phyloP scores from a whole-genome alignment of 2,797 vertebrate species.

The Acanthurus lineatus region DNA sequence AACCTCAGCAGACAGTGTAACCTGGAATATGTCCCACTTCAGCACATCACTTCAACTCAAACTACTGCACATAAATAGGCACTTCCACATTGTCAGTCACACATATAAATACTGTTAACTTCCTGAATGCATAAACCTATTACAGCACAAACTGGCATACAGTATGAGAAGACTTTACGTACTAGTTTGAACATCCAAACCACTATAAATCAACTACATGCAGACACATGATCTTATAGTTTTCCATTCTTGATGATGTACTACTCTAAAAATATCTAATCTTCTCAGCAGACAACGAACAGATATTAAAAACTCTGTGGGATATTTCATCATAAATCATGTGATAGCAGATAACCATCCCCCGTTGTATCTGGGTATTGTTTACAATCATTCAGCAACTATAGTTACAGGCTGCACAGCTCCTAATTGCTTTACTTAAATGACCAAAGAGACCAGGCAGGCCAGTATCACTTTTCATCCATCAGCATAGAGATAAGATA shows the following conservation, averaged over 20 bases:
- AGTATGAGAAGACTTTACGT: too few species aligned
- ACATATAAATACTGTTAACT: not conserved
- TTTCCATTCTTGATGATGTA: not conserved
- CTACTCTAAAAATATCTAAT: constrained; percentile 7
- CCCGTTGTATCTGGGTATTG: too few species aligned
- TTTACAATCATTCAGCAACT: too few species aligned
- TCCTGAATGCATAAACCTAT: constrained; percentile 2
- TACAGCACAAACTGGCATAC: not conserved
- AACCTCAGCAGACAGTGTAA: constrained; percentile 37
- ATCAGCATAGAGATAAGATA: too few species aligned
- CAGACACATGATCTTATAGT: not conserved
- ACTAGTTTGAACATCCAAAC: too few species aligned
- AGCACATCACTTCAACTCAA: constrained; percentile 22
- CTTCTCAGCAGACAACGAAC: not conserved
- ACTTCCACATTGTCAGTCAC: not conserved
- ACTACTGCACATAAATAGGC: constrained; percentile 11
- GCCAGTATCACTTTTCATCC: too few species aligned
- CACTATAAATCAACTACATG: not conserved
- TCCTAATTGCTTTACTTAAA: too few species aligned
- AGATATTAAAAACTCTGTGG: too few species aligned
- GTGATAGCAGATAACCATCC: too few species aligned
- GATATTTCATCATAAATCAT: too few species aligned
- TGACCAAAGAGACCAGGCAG: too few species aligned
- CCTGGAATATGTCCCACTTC: constrained; percentile 47
- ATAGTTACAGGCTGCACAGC: too few species aligned